Evolutionary conservation across 2,888 invertebrate species (phyloP), one percentile per base, ranked within the genome.

Genomic region (Nysson spinosus): DNA sequence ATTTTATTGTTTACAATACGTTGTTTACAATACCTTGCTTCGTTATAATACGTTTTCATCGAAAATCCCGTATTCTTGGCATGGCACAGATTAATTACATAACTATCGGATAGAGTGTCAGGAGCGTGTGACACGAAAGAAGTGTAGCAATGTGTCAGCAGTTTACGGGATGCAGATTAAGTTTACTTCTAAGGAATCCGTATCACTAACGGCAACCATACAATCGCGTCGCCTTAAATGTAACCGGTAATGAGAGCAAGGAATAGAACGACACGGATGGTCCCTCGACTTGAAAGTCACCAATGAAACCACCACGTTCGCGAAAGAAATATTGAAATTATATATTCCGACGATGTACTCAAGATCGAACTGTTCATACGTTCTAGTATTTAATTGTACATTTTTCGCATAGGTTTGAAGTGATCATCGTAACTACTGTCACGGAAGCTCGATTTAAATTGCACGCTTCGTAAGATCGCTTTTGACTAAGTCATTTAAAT

Each of bases 141-240:
- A 50, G 40, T 46, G 61, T 11, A 42, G 69, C 69, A 67, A 75
- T 67, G 72, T 68, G 74, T 16, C 66, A 62, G 72, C 75, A 75
- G 75, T 80, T 69, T 49, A 74, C 71, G 62, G 72, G 78, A 60
- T 75, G 75, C 75, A 64, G 78, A 78, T 78, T 77, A 76, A 62
- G 50, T 54, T 39, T 63, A 75, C 75, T 83, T 83, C 68, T 79
- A 78, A 75, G 81, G 83, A 82, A 83, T 84, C 82, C 80, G 81
- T 83, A 83, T 83, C 80, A 76, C 70, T 83, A 79, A 79, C 73
- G 73, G 83, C 78, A 83, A 75, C 83, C 83, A 49, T 80, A 83
- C 71, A 75, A 79, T 54, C 64, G 68, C 70, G 66, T 58, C 60
- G 65, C 50, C 67, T 76, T 70, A 62, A 72, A 63, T 63, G 62